Evolutionary conservation across 2,113 vertebrate species (phyloP), one percentile per base, ranked within the genome.

Genomic region (Equus przewalskii): DNA sequence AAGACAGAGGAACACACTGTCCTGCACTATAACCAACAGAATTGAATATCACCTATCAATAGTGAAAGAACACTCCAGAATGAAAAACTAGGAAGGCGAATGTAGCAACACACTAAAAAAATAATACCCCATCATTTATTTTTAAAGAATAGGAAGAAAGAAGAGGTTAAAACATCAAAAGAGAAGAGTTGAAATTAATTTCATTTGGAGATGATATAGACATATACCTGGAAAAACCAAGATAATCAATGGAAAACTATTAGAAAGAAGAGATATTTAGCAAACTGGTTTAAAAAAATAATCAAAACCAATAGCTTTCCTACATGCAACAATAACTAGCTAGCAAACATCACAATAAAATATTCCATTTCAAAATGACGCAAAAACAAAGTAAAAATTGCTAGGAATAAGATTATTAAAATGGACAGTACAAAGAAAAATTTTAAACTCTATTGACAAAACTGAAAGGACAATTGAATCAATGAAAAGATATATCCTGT

Each of bases 261-360:
- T 72, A 78, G 24, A 84, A 85, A 92, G 54, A 89, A 95, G 16
- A 67, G 19, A 89, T 41, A 79, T 86, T 75, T 91, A 80, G 4
- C n/a, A 86, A 79, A 86, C 21, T 22, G 16, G 41, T 73, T 94
- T 36, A 36, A 36, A 36, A 36, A 36, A 95, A 83, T 91, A 79
- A 92, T 51, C 10, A 90, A 91, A 64, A 30, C 49, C 10, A 96
- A 46, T 49, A 85, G 65, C 51, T 91, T 94, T 75, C 30, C 22
- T 60, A 91, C 41, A 69, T 76, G 14, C 46, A 95, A 85, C 6
- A 72, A 88, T 91, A 81, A 84, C 60, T 49, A 91, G 72, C 44
- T 49, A 89, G 78, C 79, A 92, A 96, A 89, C 49, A 91, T 4
- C 76, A 81, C n/a, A 96, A 93, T 44, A 85, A 88, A 81, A 92